Base-by-base conservation (phyloP, 2,888 invertebrate genomes). In the Agrotis clavis region DNA sequence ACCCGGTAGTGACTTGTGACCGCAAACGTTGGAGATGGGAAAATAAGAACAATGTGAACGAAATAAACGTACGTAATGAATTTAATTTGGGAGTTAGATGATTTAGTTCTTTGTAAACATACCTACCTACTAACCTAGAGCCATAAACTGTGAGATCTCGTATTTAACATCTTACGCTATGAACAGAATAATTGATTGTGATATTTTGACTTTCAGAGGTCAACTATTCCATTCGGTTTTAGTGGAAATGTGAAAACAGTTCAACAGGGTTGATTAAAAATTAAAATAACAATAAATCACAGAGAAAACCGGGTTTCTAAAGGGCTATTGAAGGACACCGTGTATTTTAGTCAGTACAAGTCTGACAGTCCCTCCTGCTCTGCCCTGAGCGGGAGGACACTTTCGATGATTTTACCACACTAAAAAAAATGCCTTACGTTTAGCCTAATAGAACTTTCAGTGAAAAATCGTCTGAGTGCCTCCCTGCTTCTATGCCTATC, bases 1-100 rank as follows among this genome's bases (percentile, higher is more conserved):
- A 82, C 79, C 83, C 83, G 73, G 82, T 78, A 82, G 63, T 78
- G 59, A 47, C 25, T 68, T 60, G 71, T 66, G 66, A 82, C 72
- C 63, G 66, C 68, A 82, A 72, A 21, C n/a, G 48, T 16, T 47
- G 19, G 50, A 67, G 53, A 69, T 78, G 83, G 57, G 79, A 82
- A 72, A 64, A 65, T 69, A 69, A 63, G 63, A 79, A 82, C 67
- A 82, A 80, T 70, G 57, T 41, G 57, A 63, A 51, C 50, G 53
- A 48, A 66, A 69, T 67, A 82, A 54, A 64, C 56, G 41, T 19
- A 68, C 57, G 54, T 68, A 67, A 82, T 68, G 18, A 71, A 30
- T 68, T 59, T 69, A 72, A 78, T 72, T 78, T 66, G 35, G 47
- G 56, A 47, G 35, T 61, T 19, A 21, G 45, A 65, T 45, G 57